Evolutionary conservation across 2,113 vertebrate genomes (phyloP), one percentile per base, ranked within the genome.

Genomic region (Tragelaphus scriptus): DNA sequence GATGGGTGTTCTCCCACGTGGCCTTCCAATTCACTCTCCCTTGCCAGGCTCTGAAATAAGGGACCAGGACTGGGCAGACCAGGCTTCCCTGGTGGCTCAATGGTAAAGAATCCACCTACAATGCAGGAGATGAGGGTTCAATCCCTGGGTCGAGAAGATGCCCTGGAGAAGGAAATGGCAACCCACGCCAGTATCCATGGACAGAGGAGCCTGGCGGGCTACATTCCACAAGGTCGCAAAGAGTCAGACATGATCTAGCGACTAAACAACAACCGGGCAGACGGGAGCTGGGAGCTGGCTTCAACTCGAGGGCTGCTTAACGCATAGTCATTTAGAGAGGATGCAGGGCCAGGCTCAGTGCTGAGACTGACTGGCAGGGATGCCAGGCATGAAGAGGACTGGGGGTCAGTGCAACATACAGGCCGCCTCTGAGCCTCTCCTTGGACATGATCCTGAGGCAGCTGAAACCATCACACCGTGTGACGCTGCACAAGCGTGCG

Each of bases 401-500:
- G 5, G 47, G 26, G 55, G 40, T 55, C 75, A 53, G 1, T 2
- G 71, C 3, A 55, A 58, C 28, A 14, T 11, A 19, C 5, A 56
- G 8, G 17, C 26, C 56, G 11, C 5, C 53, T 40, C 65, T 28
- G 19, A 23, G 77, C 9, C 26, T 7, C 30, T 53, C 56, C 93
- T 44, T 88, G 55, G 47, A 55, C 3, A 7, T 25, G 55, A 65
- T 13, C 40, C 25, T 21, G 75, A 88, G 89, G 90, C 8, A 7
- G 81, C 53, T 1, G 1, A 14, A 25, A 14, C 5, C 13, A 16
- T 30, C 55, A 61, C 5, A 55, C 10, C 44, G 4, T 23, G 63
- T 23, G 58, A 26, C 0, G 1, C 4, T 61, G 21, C 30, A 17
- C 3, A 30, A 84, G 86, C 0, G 3, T 8, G 12, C 1, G 17